Conservation (phyloP, 2,797 vertebrate genomes). For the Silurus aristotelis region DNA sequence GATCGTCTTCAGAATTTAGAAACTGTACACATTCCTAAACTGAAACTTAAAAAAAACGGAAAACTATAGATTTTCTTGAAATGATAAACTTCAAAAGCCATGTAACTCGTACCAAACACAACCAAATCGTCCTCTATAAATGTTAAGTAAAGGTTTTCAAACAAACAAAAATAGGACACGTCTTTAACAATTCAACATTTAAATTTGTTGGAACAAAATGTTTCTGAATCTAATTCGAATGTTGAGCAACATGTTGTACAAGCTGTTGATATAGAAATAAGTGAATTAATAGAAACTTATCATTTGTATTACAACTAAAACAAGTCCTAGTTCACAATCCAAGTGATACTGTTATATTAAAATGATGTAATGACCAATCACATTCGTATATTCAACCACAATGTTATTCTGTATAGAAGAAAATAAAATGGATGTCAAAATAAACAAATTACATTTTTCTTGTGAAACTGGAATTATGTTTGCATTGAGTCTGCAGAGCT, state of each 20-base stretch:
- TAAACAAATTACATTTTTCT: neutral
- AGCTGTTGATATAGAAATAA: neutral
- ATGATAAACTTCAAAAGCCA: neutral
- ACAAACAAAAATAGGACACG: neutral
- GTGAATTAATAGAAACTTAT: neutral
- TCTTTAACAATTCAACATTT: neutral
- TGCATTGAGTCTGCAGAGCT: neutral
- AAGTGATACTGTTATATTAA: neutral
- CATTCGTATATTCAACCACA: neutral
- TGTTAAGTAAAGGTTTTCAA: neutral
- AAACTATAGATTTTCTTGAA: neutral
- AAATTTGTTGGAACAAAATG: neutral
- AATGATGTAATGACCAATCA: neutral
- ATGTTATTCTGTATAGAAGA: neutral
- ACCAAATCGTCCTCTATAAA: neutral
- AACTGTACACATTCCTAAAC: no score
- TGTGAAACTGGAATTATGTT: neutral
- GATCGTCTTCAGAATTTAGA: no score
- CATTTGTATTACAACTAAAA: neutral
- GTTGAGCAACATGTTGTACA: neutral
- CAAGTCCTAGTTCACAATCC: neutral
- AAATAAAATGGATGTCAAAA: neutral
- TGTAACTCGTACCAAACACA: neutral
- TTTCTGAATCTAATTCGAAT: neutral
- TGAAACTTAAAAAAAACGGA: neutral